Percentiles rank a stretch among this genome's conserved stretches.
Evolutionary conservation across 37 sponge, comb jelly and placozoan species (phyloP).

Genomic region (Ianthella basta): DNA sequence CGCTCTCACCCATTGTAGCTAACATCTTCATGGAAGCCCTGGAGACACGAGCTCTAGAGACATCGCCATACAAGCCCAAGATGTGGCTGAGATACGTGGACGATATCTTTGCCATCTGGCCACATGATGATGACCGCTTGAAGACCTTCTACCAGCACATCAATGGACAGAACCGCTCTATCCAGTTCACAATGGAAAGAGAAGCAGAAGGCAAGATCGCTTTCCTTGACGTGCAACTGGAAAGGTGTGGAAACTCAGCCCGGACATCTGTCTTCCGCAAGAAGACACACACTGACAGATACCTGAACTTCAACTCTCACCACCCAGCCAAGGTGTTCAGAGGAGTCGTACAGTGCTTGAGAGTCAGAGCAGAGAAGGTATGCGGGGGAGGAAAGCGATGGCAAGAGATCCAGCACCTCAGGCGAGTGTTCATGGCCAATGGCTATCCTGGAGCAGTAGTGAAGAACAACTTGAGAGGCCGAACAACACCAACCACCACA

Average conservation of each 20-base stretch:
- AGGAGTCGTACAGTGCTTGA: slow-evolving; percentile 5
- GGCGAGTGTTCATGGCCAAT: slow-evolving; percentile 1
- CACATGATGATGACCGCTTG: background rate
- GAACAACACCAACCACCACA: background rate
- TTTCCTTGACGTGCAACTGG: slow-evolving; percentile 9
- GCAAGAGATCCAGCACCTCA: background rate
- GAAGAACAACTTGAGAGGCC: background rate
- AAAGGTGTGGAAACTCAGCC: background rate
- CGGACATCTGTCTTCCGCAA: background rate
- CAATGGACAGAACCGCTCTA: background rate
- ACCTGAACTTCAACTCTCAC: background rate
- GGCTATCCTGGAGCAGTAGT: background rate
- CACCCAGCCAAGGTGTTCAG: background rate
- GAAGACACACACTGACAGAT: slow-evolving; percentile 10
- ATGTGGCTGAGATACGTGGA: slow-evolving; percentile 24
- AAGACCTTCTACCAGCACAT: background rate
- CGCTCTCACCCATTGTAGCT: slow-evolving; percentile 26
- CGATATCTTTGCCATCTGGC: slow-evolving; percentile 7
- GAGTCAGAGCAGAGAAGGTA: background rate
- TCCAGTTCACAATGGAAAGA: slow-evolving; percentile 18
- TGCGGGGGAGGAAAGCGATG: background rate
- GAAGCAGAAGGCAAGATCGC: background rate
- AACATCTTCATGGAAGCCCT: slow-evolving; percentile 14
- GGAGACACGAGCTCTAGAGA: slow-evolving; percentile 14
- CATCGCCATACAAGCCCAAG: background rate